Base-by-base conservation (phyloP, 2,888 invertebrate genomes). In the Cosmopolites sordidus region DNA sequence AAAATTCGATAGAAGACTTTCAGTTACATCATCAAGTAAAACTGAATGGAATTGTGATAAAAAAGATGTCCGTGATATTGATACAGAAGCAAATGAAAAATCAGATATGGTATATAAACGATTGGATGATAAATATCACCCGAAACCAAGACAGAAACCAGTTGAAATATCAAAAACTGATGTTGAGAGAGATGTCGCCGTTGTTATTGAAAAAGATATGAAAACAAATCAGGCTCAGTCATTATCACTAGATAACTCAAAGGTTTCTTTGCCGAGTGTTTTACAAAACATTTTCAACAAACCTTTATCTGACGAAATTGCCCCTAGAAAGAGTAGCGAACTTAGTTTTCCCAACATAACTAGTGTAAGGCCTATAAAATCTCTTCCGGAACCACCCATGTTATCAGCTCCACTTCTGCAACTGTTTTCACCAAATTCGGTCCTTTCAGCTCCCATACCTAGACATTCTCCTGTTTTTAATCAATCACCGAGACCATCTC, bases 51-150 rank as follows among this genome's bases (percentile, higher is more conserved):
- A 16, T 15, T 2, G 16, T 12, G 5, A 18, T 8, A 16, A 14
- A 44, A 14, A 1, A 33, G 43, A 56, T n/a, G 16, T 22, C 4
- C 37, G 39, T 15, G 33, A 2, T 37, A n/a, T n/a, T n/a, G n/a
- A n/a, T n/a, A n/a, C n/a, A n/a, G n/a, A n/a, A n/a, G n/a, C n/a
- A n/a, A n/a, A n/a, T n/a, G n/a, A n/a, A n/a, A 33, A 38, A 16
- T 30, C 45, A 14, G 38, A 17, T 27, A 17, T 41, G 39, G 44
- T 30, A 15, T 40, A 56, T 55, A 67, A 64, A 60, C 62, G 75
- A n/a, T 57, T 76, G 16, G 76, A 76, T 1, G 73, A 75, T 54
- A 77, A 76, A 62, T 77, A 76, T 53, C 72, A 76, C 62, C 76
- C 75, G 1, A 74, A 74, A 64, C 76, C 75, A 1, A 66, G 72